These are phyloP conservation scores for Neogale vison DNA, from an alignment of 2,113 vertebrate genomes.

Conservation along the genomic window DNA sequence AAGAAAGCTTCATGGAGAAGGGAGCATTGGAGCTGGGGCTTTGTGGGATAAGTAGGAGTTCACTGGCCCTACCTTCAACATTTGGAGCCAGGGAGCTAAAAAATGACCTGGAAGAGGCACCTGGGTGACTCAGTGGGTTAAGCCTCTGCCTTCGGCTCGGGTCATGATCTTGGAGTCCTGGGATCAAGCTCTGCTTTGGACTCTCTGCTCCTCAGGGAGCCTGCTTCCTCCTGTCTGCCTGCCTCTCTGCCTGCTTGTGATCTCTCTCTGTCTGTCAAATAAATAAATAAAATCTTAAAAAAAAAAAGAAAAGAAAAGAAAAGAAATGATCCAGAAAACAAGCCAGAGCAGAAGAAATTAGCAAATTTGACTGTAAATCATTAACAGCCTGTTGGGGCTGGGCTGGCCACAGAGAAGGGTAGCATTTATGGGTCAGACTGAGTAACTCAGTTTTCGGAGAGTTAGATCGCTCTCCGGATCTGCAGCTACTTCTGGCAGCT, in stretches of 20 bases:
- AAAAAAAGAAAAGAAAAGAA: too few species aligned
- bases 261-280: too few species aligned
- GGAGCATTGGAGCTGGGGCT: not conserved
- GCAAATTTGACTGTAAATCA: not conserved
- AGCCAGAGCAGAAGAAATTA: not conserved
- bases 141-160: too few species aligned
- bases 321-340: not conserved
- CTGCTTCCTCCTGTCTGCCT: too few species aligned
- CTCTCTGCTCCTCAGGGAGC: too few species aligned
- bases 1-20: not conserved
- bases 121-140: too few species aligned
- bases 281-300: too few species aligned
- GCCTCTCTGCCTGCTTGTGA: too few species aligned
- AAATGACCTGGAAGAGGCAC: not conserved
- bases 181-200: too few species aligned
- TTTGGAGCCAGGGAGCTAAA: not conserved
- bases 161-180: too few species aligned
- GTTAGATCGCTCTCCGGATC: not conserved
- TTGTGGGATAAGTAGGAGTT: slow-evolving; percentile 33
- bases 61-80: not conserved
- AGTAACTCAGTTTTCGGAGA: not conserved
- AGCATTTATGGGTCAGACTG: not conserved
- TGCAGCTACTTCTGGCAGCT: not conserved
- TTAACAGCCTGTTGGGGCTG: not conserved
- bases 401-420: not conserved